Percentiles rank a stretch among this genome's conserved stretches.
phyloP scores from a whole-genome alignment of 1,140 invertebrate species.

The Meloidogyne hapla region DNA sequence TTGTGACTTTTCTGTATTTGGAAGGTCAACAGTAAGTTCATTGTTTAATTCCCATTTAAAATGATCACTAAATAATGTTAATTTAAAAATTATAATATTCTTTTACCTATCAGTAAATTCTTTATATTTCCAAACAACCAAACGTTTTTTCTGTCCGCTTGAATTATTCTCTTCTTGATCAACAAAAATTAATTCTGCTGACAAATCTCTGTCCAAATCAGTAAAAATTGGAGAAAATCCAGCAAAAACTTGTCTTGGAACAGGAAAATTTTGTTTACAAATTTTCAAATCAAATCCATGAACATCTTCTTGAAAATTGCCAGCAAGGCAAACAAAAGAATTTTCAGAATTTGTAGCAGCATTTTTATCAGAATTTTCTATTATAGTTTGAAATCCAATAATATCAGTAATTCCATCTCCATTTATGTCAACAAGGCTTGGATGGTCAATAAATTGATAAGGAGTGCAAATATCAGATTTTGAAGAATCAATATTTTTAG shows the following conservation, averaged over 20 bases:
- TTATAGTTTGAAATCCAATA: slow-evolving; percentile 47
- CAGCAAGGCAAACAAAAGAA: slow-evolving; percentile 26
- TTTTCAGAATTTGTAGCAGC: not conserved
- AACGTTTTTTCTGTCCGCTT: slow-evolving; percentile 45
- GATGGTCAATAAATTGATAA: slow-evolving; percentile 44
- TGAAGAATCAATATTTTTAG: not conserved
- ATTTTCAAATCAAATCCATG: slow-evolving; percentile 17
- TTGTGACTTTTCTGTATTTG: slow-evolving; percentile 33
- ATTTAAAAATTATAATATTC: not conserved
- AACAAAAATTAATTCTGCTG: slow-evolving; percentile 56
- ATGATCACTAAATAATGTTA: slow-evolving; percentile 10
- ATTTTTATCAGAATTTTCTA: slow-evolving; percentile 12
- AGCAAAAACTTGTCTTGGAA: slow-evolving; percentile 24
- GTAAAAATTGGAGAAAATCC: slow-evolving; percentile 55
- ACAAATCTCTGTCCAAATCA: slow-evolving; percentile 53
- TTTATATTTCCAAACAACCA: slow-evolving; percentile 16
- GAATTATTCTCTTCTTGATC: slow-evolving; percentile 30
- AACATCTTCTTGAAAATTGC: slow-evolving; percentile 1
- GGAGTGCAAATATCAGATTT: slow-evolving; percentile 10
- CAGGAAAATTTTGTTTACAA: slow-evolving; percentile 33
- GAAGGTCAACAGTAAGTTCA: slow-evolving; percentile 28
- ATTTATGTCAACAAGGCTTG: slow-evolving; percentile 52
- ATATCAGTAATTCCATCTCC: slow-evolving; percentile 57
- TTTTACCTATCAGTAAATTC: slow-evolving; percentile 11
- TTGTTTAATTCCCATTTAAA: slow-evolving; percentile 37